Percentiles rank a stretch among this genome's conserved stretches.
Conservation (phyloP, 2,113 vertebrate species). For the Serilophus lunatus region DNA sequence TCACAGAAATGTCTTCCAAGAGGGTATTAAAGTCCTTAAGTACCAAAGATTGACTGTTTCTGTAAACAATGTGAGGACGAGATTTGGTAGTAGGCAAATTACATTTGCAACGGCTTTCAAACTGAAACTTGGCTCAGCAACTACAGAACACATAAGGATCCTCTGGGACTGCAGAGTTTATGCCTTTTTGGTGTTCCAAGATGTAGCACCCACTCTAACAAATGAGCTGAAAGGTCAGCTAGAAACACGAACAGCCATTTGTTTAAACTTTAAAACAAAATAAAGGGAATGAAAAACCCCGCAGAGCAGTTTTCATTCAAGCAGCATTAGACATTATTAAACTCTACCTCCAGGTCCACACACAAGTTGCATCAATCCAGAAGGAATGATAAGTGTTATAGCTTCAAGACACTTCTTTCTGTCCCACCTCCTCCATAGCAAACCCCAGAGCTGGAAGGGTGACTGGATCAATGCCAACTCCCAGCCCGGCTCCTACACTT, state of each 20-base stretch:
- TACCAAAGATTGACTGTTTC: neutral
- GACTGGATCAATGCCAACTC: neutral
- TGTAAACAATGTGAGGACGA: slow-evolving; percentile 5
- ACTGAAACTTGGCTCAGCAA: slow-evolving; percentile 16
- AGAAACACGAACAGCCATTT: slow-evolving; percentile 3
- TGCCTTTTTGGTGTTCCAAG: slow-evolving; percentile 5
- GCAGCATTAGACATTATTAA: neutral
- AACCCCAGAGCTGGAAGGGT: fast-evolving
- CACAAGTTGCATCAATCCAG: neutral
- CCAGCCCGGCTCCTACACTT: neutral
- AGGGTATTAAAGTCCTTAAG: slow-evolving; percentile 11
- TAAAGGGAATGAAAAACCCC: neutral
- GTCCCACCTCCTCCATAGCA: neutral
- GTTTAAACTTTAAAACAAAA: neutral
- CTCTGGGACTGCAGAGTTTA: neutral
- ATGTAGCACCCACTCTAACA: slow-evolving; percentile 19
- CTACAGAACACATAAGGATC: neutral
- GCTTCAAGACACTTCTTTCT: neutral
- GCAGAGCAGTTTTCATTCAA: neutral
- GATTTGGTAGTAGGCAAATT: neutral
- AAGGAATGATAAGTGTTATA: neutral
- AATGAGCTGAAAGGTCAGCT: slow-evolving; percentile 42
- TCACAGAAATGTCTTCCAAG: slow-evolving; percentile 16
- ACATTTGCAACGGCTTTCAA: neutral
- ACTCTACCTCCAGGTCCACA: neutral